These are phyloP conservation scores for Nerophis ophidion DNA, from an alignment of 2,113 vertebrate genomes.

Conservation along the genomic window DNA sequence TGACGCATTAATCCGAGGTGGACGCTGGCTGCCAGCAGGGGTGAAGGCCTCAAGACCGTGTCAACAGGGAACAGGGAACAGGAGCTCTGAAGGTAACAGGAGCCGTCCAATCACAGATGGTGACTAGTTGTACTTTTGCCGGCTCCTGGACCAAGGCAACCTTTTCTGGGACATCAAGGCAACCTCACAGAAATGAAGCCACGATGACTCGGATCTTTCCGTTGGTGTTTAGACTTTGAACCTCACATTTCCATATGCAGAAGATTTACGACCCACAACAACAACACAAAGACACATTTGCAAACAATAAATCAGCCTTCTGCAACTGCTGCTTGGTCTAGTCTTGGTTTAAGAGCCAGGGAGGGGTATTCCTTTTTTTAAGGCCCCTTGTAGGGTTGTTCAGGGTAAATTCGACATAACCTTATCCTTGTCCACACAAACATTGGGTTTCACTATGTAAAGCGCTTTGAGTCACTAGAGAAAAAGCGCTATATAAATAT, in stretches of 20 bases:
- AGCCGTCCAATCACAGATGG: conserved; percentile 24
- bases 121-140: conserved; percentile 17
- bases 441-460: too few species aligned
- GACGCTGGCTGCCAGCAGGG: conserved; percentile 16
- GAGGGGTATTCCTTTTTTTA: background rate
- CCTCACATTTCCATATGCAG: too few species aligned
- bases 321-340: background rate
- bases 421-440: too few species aligned
- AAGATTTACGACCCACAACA: background rate
- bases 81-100: conserved; percentile 5
- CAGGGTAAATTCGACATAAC: too few species aligned
- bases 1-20: conserved; percentile 23
- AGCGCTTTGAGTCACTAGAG: too few species aligned
- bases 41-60: conserved; percentile 13
- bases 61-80: background rate
- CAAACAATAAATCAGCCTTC: background rate
- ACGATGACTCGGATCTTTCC: background rate
- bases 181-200: background rate
- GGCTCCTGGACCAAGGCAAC: conserved; percentile 6
- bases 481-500: too few species aligned
- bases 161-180: conserved; percentile 25
- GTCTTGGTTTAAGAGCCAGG: background rate
- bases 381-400: too few species aligned
- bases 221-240: conserved; percentile 14
- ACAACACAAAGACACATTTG: background rate